phyloP scores from a whole-genome alignment of 2,113 vertebrate species.

The Corythornis vintsioides region DNA sequence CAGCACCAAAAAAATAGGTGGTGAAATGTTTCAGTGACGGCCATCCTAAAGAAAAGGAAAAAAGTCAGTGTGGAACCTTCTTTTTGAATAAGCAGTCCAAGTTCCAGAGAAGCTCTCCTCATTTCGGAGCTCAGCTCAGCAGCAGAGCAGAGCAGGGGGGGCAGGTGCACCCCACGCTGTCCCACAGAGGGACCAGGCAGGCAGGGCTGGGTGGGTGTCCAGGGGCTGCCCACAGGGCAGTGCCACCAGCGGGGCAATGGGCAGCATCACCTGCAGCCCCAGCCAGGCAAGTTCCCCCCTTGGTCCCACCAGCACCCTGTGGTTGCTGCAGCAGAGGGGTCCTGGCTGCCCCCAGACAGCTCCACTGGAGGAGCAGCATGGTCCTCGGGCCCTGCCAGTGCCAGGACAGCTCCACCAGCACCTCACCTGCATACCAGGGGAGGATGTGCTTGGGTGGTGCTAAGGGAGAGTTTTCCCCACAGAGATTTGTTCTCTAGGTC shows the following conservation, averaged over 20 bases:
- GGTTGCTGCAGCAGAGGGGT: background rate
- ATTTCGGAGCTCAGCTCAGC: background rate
- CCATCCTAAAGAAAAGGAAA: background rate
- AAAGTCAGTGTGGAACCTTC: background rate
- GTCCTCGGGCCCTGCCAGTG: rapidly evolving
- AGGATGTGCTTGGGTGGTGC: background rate
- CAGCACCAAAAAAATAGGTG: background rate
- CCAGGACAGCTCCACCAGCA: background rate
- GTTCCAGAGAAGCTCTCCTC: background rate
- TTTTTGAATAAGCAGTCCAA: background rate
- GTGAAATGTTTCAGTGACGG: background rate
- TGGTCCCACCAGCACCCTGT: rapidly evolving
- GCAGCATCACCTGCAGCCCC: rapidly evolving
- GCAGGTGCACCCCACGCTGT: too few species aligned
- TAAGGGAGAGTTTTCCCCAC: background rate
- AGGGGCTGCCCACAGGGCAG: too few species aligned
- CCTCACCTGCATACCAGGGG: too few species aligned
- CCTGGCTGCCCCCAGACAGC: background rate
- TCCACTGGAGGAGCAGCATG: background rate
- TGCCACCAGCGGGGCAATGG: rapidly evolving
- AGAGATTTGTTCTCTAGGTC: background rate
- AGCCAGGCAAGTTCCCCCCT: background rate
- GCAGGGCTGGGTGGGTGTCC: background rate
- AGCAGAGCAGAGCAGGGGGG: background rate
- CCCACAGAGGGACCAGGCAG: rapidly evolving